A percentile compares a stretch with the other conserved stretches of the same genome.
These are phyloP conservation scores for Danaus melanippus DNA, from an alignment of 1,140 invertebrate species.

Conservation along the genomic window DNA sequence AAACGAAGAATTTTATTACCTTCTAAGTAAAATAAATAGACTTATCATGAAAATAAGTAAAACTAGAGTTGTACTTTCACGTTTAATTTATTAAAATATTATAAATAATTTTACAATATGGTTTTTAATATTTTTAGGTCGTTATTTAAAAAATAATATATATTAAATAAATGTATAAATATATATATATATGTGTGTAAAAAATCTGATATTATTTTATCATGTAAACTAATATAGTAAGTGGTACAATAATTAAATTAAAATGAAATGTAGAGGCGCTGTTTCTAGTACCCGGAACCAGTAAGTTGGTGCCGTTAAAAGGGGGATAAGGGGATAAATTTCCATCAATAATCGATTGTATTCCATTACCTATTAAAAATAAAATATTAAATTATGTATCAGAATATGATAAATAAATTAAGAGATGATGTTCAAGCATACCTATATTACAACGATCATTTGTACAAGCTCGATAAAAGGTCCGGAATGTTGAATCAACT, in stretches of 20 bases:
- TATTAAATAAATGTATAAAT: too few species aligned
- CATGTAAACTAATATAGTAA: neutral
- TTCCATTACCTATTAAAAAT: slow-evolving; percentile 48
- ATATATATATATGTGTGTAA: too few species aligned
- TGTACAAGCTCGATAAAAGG: slow-evolving; percentile 68
- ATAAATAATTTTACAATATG: too few species aligned
- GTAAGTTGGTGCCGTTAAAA: slow-evolving; percentile 44
- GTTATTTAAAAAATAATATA: too few species aligned
- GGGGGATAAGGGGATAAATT: slow-evolving; percentile 38
- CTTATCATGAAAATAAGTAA: too few species aligned
- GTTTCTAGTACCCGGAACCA: slow-evolving; percentile 52
- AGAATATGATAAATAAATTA: slow-evolving; percentile 1
- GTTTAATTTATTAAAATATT: too few species aligned
- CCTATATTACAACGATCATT: slow-evolving; percentile 69
- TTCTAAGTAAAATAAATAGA: too few species aligned
- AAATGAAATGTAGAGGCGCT: slow-evolving; percentile 1
- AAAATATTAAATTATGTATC: neutral
- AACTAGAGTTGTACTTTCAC: too few species aligned
- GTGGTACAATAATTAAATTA: slow-evolving; percentile 2
- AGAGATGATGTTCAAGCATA: slow-evolving; percentile 24
- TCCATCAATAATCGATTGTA: slow-evolving; percentile 53
- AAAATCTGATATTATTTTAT: too few species aligned
- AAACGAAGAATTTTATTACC: neutral
- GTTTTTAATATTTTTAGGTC: too few species aligned
- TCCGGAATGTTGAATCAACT: slow-evolving; percentile 58